Evolutionary conservation across 2,113 vertebrate species (phyloP), one percentile per base, ranked within the genome.

Genomic region (Callionymus lyra): DNA sequence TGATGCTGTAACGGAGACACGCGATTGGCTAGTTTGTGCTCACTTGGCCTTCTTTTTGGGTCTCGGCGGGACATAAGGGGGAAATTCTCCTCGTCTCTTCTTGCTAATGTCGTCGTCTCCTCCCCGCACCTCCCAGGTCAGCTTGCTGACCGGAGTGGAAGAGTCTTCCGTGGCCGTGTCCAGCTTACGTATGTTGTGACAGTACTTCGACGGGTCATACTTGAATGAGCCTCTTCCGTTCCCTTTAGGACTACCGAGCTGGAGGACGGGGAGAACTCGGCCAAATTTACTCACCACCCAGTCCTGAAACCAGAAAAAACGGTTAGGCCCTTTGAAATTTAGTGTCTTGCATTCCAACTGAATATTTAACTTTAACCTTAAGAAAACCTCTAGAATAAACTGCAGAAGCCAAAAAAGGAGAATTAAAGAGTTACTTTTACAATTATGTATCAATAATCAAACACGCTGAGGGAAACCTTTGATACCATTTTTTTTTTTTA

Each of bases 231-330:
- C 89, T 21, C 62, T 88, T 66, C 76, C 87, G 19, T 64, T 79
- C 17, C 72, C 72, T 40, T 55, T 65, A 59, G 75, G 79, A 76
- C 54, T 67, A 58, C 78, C 84, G 6, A 99, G 82, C 64, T 94
- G 86, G 62, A 98, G 75, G 39, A 98, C 35, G 35, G 95, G 95
- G 41, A 98, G 86, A 5, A 99, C 90, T 55, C 94, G 86, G 32
- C 95, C 94, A 5, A 91, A 99, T 75, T 99, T 99, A 80, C 91
- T 90, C 51, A 97, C 94, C 52, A 99, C 84, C 95, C 95, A 99
- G 57, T 94, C 85, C 95, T 99, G 56, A 80, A 79, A 53, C 0
- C 32, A 39, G 16, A 67, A 18, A 2, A 15, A 16, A 9, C 1
- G 9, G 38, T 9, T 4, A 0, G 1, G 89, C 92, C 86, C 90